Evolutionary conservation across 2,113 vertebrate species (phyloP).

Genomic region (Vulpes vulpes): DNA sequence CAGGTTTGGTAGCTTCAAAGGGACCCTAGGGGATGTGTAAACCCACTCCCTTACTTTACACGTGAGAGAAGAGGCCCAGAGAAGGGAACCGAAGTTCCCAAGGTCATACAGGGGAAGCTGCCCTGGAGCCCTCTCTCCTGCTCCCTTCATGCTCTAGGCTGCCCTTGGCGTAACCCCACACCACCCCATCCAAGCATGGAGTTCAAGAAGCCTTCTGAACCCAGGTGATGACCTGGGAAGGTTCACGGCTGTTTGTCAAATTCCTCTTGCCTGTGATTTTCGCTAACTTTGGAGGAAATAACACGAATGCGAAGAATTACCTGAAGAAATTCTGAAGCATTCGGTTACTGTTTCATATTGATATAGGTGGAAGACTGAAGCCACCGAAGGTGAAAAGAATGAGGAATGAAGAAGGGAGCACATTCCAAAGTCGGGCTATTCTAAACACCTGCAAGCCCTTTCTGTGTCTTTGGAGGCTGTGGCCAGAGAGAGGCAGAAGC

Average conservation of each 20-base stretch:
- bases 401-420: background rate
- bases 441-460: background rate
- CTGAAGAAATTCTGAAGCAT: constrained; percentile 47
- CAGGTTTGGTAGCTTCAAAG: background rate
- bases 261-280: background rate
- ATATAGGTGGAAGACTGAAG: background rate
- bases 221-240: background rate
- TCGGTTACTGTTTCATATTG: background rate
- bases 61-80: background rate
- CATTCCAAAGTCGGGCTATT: background rate
- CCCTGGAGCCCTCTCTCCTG: background rate
- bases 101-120: background rate
- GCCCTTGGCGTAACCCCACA: background rate
- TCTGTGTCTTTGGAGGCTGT: background rate
- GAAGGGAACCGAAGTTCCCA: background rate
- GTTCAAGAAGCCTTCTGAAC: background rate
- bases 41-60: background rate
- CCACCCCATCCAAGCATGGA: background rate
- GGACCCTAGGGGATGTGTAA: background rate
- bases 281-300: constrained; percentile 39
- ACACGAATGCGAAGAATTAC: background rate
- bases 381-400: background rate
- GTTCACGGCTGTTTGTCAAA: constrained; percentile 42
- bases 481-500: background rate
- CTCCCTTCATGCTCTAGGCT: too few species aligned